Evolutionary conservation across 2,888 invertebrate genomes (phyloP), one percentile per base, ranked within the genome.

Genomic region (Eucriotettix oculatus): DNA sequence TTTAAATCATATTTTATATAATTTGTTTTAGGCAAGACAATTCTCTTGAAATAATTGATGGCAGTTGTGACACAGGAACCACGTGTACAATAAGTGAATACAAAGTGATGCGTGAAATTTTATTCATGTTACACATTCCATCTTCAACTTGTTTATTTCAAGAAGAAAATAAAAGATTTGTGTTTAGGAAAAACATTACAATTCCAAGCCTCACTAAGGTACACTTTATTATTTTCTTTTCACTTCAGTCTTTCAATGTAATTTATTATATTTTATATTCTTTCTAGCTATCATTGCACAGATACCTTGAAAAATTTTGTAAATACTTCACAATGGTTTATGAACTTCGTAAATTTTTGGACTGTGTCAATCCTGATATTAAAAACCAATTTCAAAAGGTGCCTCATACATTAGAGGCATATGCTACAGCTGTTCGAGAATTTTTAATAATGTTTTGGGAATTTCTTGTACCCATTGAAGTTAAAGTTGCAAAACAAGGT

Each of bases 391-490:
- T 16, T 60, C 59, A 62, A 53, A 57, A 64, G 14, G 61, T 16
- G 40, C 71, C 72, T 3, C 73, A 2, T 69, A 78, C 77, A 0
- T 72, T 76, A 58, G 75, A 76, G 66, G 74, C 73, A 58, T 79
- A 78, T 66, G 73, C 74, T 17, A 68, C 71, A 17, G 73, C 73
- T 16, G 63, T 79, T 14, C 66, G 70, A 14, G 69, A 73, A 52
- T 70, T 76, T 58, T 64, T 79, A 3, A 64, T 68, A 12, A 72
- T 73, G 41, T 70, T 78, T 52, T 70, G 71, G 60, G 61, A 66
- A 43, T 67, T 69, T 16, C 64, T 78, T 44, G 61, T 75, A 44
- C 64, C 67, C 5, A 70, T 73, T 48, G 79, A 79, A 64, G 67
- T 68, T 10, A 67, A 68, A 58, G 65, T 78, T 11, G 69, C 74